Percentiles rank a stretch among this genome's conserved stretches.
phyloP scores from a whole-genome alignment of 2,113 vertebrate genomes.

The Caretta caretta region DNA sequence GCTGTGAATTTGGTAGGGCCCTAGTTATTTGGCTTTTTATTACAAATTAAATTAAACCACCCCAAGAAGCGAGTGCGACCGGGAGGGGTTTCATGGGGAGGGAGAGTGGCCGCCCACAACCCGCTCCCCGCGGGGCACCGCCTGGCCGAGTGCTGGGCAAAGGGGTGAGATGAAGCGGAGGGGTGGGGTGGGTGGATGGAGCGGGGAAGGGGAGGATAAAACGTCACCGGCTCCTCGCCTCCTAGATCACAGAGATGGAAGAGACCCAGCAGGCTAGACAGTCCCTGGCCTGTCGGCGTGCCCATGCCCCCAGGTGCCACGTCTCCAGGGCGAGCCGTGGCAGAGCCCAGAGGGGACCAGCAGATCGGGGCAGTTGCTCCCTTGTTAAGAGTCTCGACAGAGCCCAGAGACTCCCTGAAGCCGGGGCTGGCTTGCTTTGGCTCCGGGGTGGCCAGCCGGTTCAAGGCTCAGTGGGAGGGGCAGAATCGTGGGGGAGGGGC shows the following conservation, averaged over 20 bases:
- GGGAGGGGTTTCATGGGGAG: not conserved
- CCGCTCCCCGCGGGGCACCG: not conserved
- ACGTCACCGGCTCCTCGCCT: too few species aligned
- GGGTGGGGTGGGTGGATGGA: too few species aligned
- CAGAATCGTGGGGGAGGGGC: not conserved
- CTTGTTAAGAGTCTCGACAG: not conserved
- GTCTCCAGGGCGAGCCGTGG: fast-evolving
- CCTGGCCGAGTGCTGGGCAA: not conserved
- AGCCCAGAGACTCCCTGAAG: not conserved
- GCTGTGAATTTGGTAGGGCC: too few species aligned
- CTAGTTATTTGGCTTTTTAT: fast-evolving
- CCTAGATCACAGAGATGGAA: not conserved
- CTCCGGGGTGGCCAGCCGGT: too few species aligned
- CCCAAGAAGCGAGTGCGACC: not conserved
- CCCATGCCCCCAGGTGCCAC: too few species aligned
- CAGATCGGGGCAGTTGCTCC: not conserved
- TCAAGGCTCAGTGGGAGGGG: not conserved
- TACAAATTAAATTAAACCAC: not conserved
- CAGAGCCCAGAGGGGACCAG: not conserved
- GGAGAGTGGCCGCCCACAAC: not conserved
- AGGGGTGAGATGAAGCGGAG: not conserved
- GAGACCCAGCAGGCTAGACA: not conserved
- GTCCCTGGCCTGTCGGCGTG: not conserved
- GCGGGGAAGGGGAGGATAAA: not conserved
- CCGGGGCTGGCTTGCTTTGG: not conserved